Evolutionary conservation across 2,113 vertebrate genomes (phyloP).

Genomic region (Cettia cetti): DNA sequence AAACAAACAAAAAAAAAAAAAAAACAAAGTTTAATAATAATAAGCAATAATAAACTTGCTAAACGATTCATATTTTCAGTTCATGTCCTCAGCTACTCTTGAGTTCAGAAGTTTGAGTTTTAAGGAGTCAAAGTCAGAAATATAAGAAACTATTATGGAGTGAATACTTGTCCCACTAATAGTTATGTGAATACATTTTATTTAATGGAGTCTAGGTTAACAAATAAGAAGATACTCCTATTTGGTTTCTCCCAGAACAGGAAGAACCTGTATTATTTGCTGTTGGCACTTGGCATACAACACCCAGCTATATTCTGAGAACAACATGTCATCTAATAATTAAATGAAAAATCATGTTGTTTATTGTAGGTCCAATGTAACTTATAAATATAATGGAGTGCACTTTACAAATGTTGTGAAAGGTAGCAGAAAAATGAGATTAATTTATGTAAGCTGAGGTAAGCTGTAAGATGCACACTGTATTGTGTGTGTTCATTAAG

Average conservation of each 20-base stretch:
- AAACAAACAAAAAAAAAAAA: too few relatives aligned
- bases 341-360: conserved; percentile 12
- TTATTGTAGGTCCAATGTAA: not conserved
- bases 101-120: not conserved
- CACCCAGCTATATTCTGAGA: not conserved
- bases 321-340: conserved; percentile 8
- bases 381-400: not conserved
- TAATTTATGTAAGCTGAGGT: not conserved
- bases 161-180: not conserved
- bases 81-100: not conserved
- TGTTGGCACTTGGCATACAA: conserved; percentile 42
- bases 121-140: not conserved
- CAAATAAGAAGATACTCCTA: not conserved
- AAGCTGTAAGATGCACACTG: not conserved
- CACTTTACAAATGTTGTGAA: not conserved
- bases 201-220: not conserved
- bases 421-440: not conserved
- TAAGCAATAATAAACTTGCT: not conserved
- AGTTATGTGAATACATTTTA: not conserved
- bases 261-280: conserved; percentile 57
- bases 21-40: not conserved
- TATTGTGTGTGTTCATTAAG: not conserved
- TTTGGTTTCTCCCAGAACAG: conserved; percentile 25
- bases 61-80: not conserved
- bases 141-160: not conserved